Evolutionary conservation across 1,140 invertebrate species (phyloP), one percentile per base, ranked within the genome.

Genomic region (Drosophila mayri): DNA sequence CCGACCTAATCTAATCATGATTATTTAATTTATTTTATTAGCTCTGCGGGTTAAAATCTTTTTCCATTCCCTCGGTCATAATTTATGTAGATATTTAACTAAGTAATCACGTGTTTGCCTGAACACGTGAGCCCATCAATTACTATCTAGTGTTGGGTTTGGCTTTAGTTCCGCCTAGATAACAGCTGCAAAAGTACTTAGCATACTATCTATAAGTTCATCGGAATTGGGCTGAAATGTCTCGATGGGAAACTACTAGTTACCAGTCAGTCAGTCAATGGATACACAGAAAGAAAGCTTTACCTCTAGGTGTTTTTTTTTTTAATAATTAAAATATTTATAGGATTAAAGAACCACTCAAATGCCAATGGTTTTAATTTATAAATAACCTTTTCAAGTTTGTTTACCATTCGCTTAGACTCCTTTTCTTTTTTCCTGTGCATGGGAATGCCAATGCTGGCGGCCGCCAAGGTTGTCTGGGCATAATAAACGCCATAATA

Each of bases 401-500:
- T 22, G 50, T 14, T 22, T 37, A 16, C 14, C 4, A 22, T 10
- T 22, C 37, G 12, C 8, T 3, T 3, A 22, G 50, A 22, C 50
- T 37, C 32, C 20, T 22, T 38, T 22, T 11, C 20, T 22, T 54
- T 54, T 38, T 37, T 38, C 14, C 52, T 38, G 52, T 54, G 52
- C 52, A 22, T 46, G 32, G 18, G 41, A 66, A 30, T 71, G 68
- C 32, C 20, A 70, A 40, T 71, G 67, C 18, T 71, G 38, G 30
- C 62, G 18, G 38, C 28, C 60, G 28, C 55, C 68, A 74, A 74
- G 71, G 71, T 63, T 74, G 71, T 74, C 71, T 74, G 44, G 71
- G 18, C 58, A 74, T 30, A 46, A 74, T 54, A 41, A 54, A 62
- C 38, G 71, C 41, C 58, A 52, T 63, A 74, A 74, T 63, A 20